Conservation (phyloP, 2,113 vertebrate species). For the Cyprinodon tularosa region DNA sequence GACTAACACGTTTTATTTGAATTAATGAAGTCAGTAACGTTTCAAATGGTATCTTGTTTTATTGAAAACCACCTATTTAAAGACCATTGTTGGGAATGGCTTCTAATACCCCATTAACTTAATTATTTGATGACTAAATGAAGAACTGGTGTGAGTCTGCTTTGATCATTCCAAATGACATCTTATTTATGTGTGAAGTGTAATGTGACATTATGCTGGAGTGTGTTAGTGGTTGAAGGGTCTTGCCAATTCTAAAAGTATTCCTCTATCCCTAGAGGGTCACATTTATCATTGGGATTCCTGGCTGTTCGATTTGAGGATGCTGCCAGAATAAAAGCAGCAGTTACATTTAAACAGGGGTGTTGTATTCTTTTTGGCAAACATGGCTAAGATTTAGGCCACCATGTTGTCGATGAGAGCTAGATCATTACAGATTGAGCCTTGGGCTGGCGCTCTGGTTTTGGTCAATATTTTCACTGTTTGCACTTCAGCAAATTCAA, state of each 20-base stretch:
- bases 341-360: conserved; percentile 7
- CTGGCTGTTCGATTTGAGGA: background rate
- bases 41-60: too few relatives aligned
- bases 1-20: too few relatives aligned
- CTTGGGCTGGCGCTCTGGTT: conserved; percentile 7
- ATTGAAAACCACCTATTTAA: too few relatives aligned
- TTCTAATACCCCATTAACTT: background rate
- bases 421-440: conserved; percentile 17
- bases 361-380: conserved; percentile 23
- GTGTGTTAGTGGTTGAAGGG: background rate
- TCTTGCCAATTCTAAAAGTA: background rate
- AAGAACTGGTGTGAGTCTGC: background rate
- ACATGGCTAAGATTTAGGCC: conserved; percentile 29
- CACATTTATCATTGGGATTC: background rate
- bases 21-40: too few relatives aligned
- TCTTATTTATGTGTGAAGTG: background rate
- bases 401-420: background rate
- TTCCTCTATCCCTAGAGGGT: background rate
- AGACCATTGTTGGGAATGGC: background rate
- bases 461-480: conserved; percentile 16
- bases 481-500: conserved; percentile 10
- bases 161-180: too few relatives aligned
- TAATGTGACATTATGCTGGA: background rate
- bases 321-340: conserved; percentile 1
- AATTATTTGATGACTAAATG: too few relatives aligned